Conservation (phyloP, 2,797 vertebrate genomes). For the Chaenodraco wilsoni region DNA sequence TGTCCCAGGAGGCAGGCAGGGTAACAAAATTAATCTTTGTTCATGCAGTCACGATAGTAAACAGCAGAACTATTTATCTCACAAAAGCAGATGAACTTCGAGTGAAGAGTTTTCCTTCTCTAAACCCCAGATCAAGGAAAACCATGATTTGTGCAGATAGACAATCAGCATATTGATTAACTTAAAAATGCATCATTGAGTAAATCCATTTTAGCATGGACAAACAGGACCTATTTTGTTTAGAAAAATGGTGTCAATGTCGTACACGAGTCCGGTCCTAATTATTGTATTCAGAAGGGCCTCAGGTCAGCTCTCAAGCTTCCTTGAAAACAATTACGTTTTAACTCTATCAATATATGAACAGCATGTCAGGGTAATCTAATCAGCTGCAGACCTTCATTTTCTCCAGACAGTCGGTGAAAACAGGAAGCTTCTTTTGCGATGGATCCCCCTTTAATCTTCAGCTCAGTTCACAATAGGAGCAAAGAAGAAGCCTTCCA, state of each 20-base stretch:
- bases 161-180: constrained; percentile 12
- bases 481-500: constrained; percentile 45
- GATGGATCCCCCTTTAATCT: constrained; percentile 40
- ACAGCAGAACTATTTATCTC: constrained; percentile 16
- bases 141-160: constrained; percentile 7
- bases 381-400: constrained; percentile 62
- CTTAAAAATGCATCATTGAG: constrained; percentile 10
- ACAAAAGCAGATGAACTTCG: constrained; percentile 10
- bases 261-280: constrained; percentile 7
- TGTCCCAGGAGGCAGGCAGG: background rate
- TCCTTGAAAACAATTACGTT: constrained; percentile 45
- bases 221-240: constrained; percentile 12
- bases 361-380: constrained; percentile 69
- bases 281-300: constrained; percentile 30
- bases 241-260: constrained; percentile 1
- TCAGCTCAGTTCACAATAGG: constrained; percentile 33
- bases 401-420: constrained; percentile 27
- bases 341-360: constrained; percentile 49
- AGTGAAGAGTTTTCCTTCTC: constrained; percentile 9
- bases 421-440: constrained; percentile 67
- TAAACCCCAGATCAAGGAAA: constrained; percentile 6
- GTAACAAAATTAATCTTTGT: constrained; percentile 1
- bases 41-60: background rate
- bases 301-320: constrained; percentile 14
- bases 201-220: constrained; percentile 8